phyloP scores from a whole-genome alignment of 2,888 invertebrate genomes.

The Eristalinus aeneus region DNA sequence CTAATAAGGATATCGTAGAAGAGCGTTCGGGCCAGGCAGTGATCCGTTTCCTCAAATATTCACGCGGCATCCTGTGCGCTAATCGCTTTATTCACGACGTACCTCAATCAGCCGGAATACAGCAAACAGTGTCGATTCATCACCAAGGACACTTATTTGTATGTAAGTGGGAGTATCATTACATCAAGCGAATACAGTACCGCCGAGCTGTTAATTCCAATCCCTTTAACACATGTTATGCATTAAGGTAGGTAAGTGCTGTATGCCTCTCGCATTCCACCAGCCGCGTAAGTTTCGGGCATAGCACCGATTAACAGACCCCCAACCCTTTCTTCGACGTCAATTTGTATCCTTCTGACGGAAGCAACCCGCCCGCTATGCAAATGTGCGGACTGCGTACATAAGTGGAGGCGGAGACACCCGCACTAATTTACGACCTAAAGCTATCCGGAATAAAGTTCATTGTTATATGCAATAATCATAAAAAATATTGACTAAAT shows the following conservation, averaged over 20 bases:
- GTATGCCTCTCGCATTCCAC: not conserved
- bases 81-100: not conserved
- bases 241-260: not conserved
- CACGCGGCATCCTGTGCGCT: not conserved
- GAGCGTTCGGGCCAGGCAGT: not conserved
- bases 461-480: constrained; percentile 23
- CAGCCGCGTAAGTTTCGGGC: not conserved
- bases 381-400: constrained; percentile 20
- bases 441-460: not conserved
- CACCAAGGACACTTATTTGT: not conserved
- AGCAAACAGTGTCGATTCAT: not conserved
- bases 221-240: not conserved
- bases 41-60: not conserved
- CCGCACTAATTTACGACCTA: not conserved
- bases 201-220: not conserved
- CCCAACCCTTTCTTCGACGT: not conserved
- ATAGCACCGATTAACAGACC: constrained; percentile 31
- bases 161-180: not conserved
- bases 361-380: constrained; percentile 16
- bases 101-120: not conserved
- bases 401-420: constrained; percentile 8
- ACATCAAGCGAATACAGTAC: not conserved
- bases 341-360: constrained; percentile 28
- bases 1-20: not conserved
- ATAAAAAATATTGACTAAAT: constrained; percentile 36